A percentile compares a stretch with the other conserved stretches of the same genome.
Evolutionary conservation across 2,113 vertebrate genomes (phyloP).

Genomic region (Colinus virginianus): DNA sequence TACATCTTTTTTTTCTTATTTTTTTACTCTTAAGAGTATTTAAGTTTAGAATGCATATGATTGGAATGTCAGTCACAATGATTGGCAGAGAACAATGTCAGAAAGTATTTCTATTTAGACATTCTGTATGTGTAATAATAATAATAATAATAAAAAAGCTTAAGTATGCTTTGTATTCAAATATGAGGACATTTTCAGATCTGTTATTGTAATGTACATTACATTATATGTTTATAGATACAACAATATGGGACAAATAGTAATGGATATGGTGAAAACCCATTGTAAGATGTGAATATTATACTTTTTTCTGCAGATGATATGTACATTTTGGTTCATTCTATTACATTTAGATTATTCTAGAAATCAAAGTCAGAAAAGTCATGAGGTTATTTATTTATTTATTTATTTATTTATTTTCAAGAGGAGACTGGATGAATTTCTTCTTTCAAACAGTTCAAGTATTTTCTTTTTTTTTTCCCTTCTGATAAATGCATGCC

Average conservation of each 20-base stretch:
- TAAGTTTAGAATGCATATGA: background rate
- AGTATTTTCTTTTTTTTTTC: background rate
- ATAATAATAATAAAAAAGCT: background rate
- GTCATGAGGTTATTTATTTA: too few relatives aligned
- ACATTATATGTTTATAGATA: background rate
- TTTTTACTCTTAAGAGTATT: background rate
- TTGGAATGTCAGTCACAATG: fast-evolving
- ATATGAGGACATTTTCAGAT: background rate
- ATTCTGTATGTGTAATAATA: background rate
- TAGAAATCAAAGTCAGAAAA: background rate
- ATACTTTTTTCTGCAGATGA: background rate
- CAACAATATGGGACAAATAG: background rate
- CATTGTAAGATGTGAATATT: background rate
- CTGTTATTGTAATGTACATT: background rate
- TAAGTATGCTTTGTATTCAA: background rate
- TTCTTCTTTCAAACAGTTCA: background rate
- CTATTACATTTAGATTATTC: background rate
- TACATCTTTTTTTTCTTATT: background rate
- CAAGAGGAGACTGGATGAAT: background rate
- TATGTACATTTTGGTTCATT: background rate
- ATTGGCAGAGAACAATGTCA: background rate
- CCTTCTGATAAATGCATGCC: background rate
- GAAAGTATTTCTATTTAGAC: background rate
- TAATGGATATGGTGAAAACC: fast-evolving
- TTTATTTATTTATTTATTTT: background rate